Conservation (phyloP, 2,797 vertebrate genomes). For the Discoglossus pictus region DNA sequence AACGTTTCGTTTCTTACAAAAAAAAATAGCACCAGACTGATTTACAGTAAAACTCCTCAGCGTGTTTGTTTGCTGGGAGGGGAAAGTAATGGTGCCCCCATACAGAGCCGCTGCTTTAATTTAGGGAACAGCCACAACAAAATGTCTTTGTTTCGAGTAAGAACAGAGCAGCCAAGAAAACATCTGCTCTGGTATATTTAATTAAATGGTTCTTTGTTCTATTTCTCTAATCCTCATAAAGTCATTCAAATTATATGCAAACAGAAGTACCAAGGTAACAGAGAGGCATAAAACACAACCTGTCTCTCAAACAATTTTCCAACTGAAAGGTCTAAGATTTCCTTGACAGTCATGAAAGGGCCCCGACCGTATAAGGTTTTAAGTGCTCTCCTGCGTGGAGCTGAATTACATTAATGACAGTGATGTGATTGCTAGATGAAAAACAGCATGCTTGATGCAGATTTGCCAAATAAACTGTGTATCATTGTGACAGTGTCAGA, state of each 20-base stretch:
- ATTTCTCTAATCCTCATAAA: slow-evolving; percentile 35
- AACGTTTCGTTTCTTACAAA: neutral
- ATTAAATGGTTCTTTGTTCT: slow-evolving; percentile 41
- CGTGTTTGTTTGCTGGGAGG: slow-evolving; percentile 14
- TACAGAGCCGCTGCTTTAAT: slow-evolving; percentile 41
- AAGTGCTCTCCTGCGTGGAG: neutral
- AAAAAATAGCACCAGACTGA: slow-evolving; percentile 11
- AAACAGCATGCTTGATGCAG: neutral
- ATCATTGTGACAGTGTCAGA: neutral
- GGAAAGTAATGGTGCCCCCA: slow-evolving; percentile 25
- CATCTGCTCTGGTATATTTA: slow-evolving; percentile 44
- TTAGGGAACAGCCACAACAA: slow-evolving; percentile 37
- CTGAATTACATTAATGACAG: neutral
- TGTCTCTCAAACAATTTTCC: slow-evolving; percentile 1
- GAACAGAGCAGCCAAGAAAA: slow-evolving; percentile 27
- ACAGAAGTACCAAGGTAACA: slow-evolving; percentile 34
- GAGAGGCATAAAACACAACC: slow-evolving; percentile 7
- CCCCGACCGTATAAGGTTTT: neutral
- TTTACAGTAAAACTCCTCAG: slow-evolving; percentile 18
- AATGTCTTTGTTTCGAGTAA: slow-evolving; percentile 40
- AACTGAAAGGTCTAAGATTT: slow-evolving; percentile 4
- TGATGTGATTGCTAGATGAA: neutral
- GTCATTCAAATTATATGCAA: slow-evolving; percentile 24
- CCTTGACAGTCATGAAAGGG: slow-evolving; percentile 14
- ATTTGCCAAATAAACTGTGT: neutral